Conservation (phyloP, 2,888 invertebrate genomes). For the Chloromyia formosa region DNA sequence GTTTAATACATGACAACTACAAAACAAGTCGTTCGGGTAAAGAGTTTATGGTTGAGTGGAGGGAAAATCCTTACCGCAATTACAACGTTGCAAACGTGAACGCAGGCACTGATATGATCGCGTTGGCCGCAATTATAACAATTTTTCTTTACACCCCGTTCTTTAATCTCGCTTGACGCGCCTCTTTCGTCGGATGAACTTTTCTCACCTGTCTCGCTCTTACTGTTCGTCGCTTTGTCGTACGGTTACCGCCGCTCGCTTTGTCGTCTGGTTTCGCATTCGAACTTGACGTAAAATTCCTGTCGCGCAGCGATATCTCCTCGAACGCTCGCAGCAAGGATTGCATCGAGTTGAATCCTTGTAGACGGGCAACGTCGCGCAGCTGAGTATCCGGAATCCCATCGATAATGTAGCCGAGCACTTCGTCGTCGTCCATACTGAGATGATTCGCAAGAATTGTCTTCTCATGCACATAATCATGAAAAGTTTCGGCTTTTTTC, state of each 20-base stretch:
- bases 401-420: not conserved
- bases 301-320: not conserved
- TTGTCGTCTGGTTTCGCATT: constrained; percentile 1
- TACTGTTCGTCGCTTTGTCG: too few relatives aligned
- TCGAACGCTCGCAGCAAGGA: too few relatives aligned
- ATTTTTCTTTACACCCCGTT: constrained; percentile 1
- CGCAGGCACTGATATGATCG: too few relatives aligned
- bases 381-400: not conserved
- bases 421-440: not conserved
- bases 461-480: too few relatives aligned
- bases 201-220: too few relatives aligned
- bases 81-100: too few relatives aligned
- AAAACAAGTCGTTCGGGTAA: too few relatives aligned
- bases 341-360: not conserved
- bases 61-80: too few relatives aligned
- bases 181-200: not conserved
- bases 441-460: constrained; percentile 1
- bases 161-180: not conserved
- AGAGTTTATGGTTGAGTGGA: too few relatives aligned
- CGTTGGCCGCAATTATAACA: too few relatives aligned
- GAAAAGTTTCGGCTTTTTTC: not conserved
- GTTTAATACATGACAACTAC: too few relatives aligned
- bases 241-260: too few relatives aligned
- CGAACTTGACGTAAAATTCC: not conserved
- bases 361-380: not conserved